Conservation (phyloP, 2,888 invertebrate genomes). For the Litoditis marina region DNA sequence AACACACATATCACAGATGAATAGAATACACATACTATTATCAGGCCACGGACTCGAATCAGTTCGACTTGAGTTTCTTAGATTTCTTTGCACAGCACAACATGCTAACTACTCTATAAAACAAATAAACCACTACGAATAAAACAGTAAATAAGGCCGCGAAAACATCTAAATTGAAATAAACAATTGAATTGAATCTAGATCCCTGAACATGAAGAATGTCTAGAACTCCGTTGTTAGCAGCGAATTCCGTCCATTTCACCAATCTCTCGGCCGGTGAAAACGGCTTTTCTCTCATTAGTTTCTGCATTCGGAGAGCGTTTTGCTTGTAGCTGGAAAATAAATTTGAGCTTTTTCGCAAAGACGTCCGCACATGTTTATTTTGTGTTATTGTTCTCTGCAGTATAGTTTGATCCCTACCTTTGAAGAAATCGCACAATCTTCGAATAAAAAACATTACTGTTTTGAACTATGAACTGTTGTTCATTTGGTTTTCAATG, state of each 20-base stretch:
- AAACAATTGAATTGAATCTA: slow-evolving; percentile 37
- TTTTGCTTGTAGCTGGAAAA: slow-evolving; percentile 35
- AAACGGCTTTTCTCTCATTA: slow-evolving; percentile 43
- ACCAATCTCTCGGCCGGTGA: slow-evolving; percentile 37
- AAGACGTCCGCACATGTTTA: background rate
- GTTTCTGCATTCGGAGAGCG: slow-evolving; percentile 24
- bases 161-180: slow-evolving; percentile 45
- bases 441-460: too few relatives aligned
- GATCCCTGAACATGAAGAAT: slow-evolving; percentile 42
- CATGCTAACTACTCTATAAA: too few relatives aligned
- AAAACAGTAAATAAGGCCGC: slow-evolving; percentile 6
- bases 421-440: too few relatives aligned
- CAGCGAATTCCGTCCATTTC: slow-evolving; percentile 45
- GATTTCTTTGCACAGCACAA: too few relatives aligned
- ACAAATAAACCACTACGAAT: slow-evolving; percentile 7
- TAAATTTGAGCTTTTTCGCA: background rate
- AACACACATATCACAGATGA: too few relatives aligned
- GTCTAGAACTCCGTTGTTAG: slow-evolving; percentile 41
- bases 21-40: too few relatives aligned
- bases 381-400: background rate
- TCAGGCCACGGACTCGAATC: too few relatives aligned
- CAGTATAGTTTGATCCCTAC: background rate
- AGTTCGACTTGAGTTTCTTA: too few relatives aligned
- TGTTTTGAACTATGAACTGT: too few relatives aligned
- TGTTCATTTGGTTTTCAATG: too few relatives aligned